These are phyloP conservation scores for Mormyrus lacerda DNA, from an alignment of 2,113 vertebrate genomes.

Conservation along the genomic window DNA sequence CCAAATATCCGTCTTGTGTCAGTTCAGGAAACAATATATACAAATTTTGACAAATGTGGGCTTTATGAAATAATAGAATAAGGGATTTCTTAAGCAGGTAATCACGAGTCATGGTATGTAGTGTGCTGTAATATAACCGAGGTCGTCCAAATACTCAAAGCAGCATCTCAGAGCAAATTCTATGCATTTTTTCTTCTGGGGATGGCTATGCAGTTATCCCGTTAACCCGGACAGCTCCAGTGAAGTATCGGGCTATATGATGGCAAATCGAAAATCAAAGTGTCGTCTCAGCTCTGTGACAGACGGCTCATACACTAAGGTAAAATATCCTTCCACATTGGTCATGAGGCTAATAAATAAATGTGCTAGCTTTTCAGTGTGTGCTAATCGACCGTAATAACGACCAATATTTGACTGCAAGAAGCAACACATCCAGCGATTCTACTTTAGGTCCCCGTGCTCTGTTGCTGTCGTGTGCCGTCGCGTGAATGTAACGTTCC, in stretches of 20 bases:
- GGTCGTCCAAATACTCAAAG: background rate
- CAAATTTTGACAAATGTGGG: background rate
- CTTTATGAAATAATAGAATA: background rate
- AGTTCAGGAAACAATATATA: background rate
- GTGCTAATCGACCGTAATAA: background rate
- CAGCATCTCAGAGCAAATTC: background rate
- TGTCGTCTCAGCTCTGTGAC: background rate
- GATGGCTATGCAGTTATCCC: background rate
- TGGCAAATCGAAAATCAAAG: background rate
- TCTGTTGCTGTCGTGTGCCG: background rate
- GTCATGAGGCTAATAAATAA: background rate
- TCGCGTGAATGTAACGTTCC: background rate
- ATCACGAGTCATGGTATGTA: background rate
- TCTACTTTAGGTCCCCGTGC: background rate
- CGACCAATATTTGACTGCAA: background rate
- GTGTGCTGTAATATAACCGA: background rate
- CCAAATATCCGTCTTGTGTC: background rate
- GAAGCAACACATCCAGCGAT: background rate
- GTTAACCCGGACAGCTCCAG: background rate
- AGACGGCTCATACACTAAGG: background rate
- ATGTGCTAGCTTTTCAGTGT: background rate
- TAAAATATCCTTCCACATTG: background rate
- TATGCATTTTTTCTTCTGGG: background rate
- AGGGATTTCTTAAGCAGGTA: background rate
- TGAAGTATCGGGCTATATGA: background rate